phyloP scores from a whole-genome alignment of 2,888 invertebrate genomes.

The Agriotes lineatus region DNA sequence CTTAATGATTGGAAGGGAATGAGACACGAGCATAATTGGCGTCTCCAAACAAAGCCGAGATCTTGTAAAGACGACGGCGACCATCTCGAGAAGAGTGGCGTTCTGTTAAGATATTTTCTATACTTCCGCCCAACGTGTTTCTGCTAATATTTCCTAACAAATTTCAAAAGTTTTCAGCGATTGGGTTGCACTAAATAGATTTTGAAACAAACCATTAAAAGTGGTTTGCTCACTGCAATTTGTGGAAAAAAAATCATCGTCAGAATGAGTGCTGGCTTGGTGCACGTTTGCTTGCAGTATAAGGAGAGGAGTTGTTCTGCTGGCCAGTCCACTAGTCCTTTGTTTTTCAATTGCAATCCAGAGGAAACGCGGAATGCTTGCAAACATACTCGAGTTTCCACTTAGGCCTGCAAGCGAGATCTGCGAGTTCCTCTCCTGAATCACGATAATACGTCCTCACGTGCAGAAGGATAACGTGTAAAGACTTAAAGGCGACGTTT shows the following conservation, averaged over 20 bases:
- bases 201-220: too few species aligned
- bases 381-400: slow-evolving; percentile 33
- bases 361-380: slow-evolving; percentile 29
- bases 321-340: slow-evolving; percentile 32
- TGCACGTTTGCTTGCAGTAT: background rate
- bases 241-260: background rate
- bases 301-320: slow-evolving; percentile 10
- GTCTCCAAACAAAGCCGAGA: slow-evolving; percentile 54
- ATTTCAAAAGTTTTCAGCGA: background rate
- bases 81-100: slow-evolving; percentile 29
- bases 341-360: slow-evolving; percentile 31
- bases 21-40: slow-evolving; percentile 56
- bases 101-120: slow-evolving; percentile 16
- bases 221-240: background rate
- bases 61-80: slow-evolving; percentile 48
- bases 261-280: background rate
- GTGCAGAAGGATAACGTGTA: slow-evolving; percentile 32
- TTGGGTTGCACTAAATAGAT: too few species aligned
- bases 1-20: slow-evolving; percentile 55
- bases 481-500: slow-evolving; percentile 37
- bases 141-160: background rate
- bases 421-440: slow-evolving; percentile 34
- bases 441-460: slow-evolving; percentile 27
- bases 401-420: slow-evolving; percentile 19
- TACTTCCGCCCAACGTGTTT: slow-evolving; percentile 2